Evolutionary conservation across 2,888 invertebrate genomes (phyloP).

Genomic region (Pharmacophagus antenor): DNA sequence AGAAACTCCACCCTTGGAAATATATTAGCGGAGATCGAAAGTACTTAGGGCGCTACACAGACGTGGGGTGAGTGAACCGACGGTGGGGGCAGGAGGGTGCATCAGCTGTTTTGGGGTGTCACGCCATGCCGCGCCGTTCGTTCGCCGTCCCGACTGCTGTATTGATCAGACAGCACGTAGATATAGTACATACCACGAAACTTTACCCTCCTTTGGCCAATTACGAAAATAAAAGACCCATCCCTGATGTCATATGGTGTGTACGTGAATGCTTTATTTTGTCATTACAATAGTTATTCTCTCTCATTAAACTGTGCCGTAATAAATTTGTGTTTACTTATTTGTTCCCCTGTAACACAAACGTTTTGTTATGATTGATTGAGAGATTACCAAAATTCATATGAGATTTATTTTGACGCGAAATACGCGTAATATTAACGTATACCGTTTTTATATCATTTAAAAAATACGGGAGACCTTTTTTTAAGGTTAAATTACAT

Average conservation of each 20-base stretch:
- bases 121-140: slow-evolving; percentile 66
- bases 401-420: too few species aligned
- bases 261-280: neutral
- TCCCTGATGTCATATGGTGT: slow-evolving; percentile 2
- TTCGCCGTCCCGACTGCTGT: slow-evolving; percentile 77
- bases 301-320: too few species aligned
- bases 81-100: slow-evolving; percentile 55
- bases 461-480: too few species aligned
- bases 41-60: slow-evolving; percentile 45
- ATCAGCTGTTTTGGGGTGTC: slow-evolving; percentile 78
- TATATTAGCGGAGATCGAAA: slow-evolving; percentile 53
- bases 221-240: slow-evolving; percentile 20
- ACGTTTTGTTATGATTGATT: too few species aligned
- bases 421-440: too few species aligned
- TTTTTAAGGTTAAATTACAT: too few species aligned
- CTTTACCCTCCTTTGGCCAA: slow-evolving; percentile 37
- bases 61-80: slow-evolving; percentile 67
- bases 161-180: slow-evolving; percentile 77
- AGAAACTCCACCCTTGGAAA: slow-evolving; percentile 25
- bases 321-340: too few species aligned
- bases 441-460: too few species aligned
- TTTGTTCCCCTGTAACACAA: too few species aligned
- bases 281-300: neutral
- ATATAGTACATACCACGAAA: slow-evolving; percentile 50
- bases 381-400: too few species aligned